phyloP scores from a whole-genome alignment of 2,797 vertebrate genomes.

The Pangasius krempfi region DNA sequence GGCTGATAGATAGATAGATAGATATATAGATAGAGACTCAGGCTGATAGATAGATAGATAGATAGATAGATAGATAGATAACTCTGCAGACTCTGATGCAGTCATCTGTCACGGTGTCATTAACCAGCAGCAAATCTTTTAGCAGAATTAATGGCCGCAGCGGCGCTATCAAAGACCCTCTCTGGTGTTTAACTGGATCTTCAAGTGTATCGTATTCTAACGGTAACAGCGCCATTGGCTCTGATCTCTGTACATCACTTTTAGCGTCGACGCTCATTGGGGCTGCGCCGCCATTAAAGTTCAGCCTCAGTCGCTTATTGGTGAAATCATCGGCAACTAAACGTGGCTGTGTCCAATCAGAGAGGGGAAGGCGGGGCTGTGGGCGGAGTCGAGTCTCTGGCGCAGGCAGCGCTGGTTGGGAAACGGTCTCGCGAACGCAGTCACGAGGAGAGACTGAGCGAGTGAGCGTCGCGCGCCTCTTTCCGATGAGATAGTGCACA shows the following conservation, averaged over 20 bases:
- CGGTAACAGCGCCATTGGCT: conserved; percentile 62
- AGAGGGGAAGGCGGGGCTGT: conserved; percentile 59
- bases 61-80: neutral
- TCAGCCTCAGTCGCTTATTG: conserved; percentile 45
- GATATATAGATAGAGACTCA: neutral
- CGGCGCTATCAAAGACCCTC: neutral
- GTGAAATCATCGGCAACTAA: neutral
- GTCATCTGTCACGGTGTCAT: conserved; percentile 24
- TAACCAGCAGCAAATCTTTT: conserved; percentile 5
- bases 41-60: neutral
- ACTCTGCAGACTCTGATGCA: conserved; percentile 5
- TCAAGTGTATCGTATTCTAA: neutral
- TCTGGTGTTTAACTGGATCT: neutral
- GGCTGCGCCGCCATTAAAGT: conserved; percentile 45
- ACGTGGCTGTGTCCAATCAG: conserved; percentile 65
- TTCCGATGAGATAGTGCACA: conserved; percentile 66
- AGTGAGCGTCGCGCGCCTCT: conserved; percentile 60
- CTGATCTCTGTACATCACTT: conserved; percentile 56
- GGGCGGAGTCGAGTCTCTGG: conserved; percentile 64
- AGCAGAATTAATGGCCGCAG: conserved; percentile 5
- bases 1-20: too few species aligned
- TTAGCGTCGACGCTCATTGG: neutral
- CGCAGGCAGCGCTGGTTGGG: conserved; percentile 74
- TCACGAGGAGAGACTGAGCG: conserved; percentile 54
- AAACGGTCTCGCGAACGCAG: conserved; percentile 70